phyloP scores from a whole-genome alignment of 2,797 vertebrate species.

The Allobates femoralis region DNA sequence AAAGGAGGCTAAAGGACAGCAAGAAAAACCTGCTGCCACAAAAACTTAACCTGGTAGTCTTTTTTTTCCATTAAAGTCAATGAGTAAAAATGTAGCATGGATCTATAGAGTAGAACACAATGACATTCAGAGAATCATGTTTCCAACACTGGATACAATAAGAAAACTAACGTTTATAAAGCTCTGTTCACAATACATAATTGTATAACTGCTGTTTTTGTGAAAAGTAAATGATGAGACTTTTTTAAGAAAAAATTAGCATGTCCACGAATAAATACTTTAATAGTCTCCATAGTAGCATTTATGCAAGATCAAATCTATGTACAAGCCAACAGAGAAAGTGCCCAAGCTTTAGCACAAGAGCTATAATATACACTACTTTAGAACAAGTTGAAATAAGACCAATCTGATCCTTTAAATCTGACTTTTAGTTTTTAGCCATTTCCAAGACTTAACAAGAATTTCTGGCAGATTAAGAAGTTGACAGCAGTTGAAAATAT shows the following conservation, averaged over 20 bases:
- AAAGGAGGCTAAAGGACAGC: neutral
- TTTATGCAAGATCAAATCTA: neutral
- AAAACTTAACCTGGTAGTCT: neutral
- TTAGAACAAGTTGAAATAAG: slow-evolving; percentile 20
- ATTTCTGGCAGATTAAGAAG: slow-evolving; percentile 48
- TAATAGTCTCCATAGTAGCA: neutral
- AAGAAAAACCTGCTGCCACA: neutral
- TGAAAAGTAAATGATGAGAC: neutral
- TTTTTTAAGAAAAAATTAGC: too few relatives aligned
- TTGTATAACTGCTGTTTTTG: neutral
- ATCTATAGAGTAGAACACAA: neutral
- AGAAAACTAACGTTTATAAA: neutral
- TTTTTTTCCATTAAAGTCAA: neutral
- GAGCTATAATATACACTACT: neutral
- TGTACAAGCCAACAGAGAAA: neutral
- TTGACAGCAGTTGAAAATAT: slow-evolving; percentile 34
- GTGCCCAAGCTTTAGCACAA: neutral
- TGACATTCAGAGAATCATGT: neutral
- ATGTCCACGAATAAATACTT: too few relatives aligned
- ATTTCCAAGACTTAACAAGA: slow-evolving; percentile 46
- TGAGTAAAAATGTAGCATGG: neutral
- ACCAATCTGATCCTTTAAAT: slow-evolving; percentile 22
- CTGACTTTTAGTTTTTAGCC: slow-evolving; percentile 29
- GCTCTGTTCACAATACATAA: neutral
- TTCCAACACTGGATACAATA: neutral